Evolutionary conservation across 2,888 invertebrate genomes (phyloP).

Genomic region (Papilio demoleus): DNA sequence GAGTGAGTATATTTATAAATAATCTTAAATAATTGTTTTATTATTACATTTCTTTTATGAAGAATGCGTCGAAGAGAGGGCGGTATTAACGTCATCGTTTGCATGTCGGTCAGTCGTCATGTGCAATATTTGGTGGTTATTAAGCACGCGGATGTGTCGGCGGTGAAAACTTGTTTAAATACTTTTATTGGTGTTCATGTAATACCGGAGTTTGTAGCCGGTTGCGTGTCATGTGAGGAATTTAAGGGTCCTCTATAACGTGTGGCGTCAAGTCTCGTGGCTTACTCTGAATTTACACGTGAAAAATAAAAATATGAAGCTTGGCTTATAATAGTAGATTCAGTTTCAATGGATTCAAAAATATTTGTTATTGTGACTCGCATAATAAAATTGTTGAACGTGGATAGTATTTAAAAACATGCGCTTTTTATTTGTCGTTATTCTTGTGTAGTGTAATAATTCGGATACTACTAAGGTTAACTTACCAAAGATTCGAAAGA

Average conservation of each 20-base stretch:
- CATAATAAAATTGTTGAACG: background rate
- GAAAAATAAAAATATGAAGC: slow-evolving; percentile 8
- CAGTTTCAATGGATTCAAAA: background rate
- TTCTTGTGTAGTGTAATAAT: slow-evolving; percentile 42
- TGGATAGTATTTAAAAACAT: background rate
- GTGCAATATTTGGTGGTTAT: slow-evolving; percentile 65
- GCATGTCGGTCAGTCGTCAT: slow-evolving; percentile 64
- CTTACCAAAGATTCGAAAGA: slow-evolving; percentile 51
- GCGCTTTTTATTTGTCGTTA: background rate
- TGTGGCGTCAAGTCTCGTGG: slow-evolving; percentile 1
- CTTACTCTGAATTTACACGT: slow-evolving; percentile 17
- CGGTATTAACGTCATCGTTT: slow-evolving; percentile 57
- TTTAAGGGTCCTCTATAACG: slow-evolving; percentile 27
- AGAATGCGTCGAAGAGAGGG: slow-evolving; percentile 56
- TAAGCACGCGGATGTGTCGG: slow-evolving; percentile 51
- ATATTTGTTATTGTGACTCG: no score
- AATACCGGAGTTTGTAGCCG: slow-evolving; percentile 23
- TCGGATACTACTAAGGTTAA: slow-evolving; percentile 54
- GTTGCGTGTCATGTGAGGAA: slow-evolving; percentile 35
- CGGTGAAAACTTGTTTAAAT: slow-evolving; percentile 41
- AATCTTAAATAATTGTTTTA: no score
- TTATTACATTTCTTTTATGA: slow-evolving; percentile 43
- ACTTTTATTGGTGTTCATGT: slow-evolving; percentile 35
- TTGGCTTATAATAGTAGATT: background rate
- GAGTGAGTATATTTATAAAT: slow-evolving; percentile 14